phyloP scores from a whole-genome alignment of 1,140 invertebrate genomes.

The Drosophila pruinosa region DNA sequence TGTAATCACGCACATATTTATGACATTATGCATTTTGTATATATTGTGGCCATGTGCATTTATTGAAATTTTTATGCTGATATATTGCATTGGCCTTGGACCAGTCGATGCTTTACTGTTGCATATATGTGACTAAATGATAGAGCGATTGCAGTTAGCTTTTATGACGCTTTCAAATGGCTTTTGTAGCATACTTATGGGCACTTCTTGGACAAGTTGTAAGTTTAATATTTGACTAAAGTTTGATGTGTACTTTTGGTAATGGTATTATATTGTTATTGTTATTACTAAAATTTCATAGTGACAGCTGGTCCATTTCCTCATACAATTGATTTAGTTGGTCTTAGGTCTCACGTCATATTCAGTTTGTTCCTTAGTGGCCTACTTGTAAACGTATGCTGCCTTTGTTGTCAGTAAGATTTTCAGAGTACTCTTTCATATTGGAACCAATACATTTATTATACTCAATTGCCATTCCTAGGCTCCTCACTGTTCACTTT shows the following conservation, averaged over 20 bases:
- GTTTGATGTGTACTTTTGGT: background rate
- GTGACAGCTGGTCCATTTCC: too few species aligned
- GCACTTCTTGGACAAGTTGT: background rate
- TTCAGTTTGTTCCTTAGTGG: background rate
- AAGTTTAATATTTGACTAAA: background rate
- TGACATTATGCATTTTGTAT: slow-evolving; percentile 29
- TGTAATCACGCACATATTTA: slow-evolving; percentile 18
- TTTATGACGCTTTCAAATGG: background rate
- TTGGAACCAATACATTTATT: slow-evolving; percentile 22
- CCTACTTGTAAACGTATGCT: slow-evolving; percentile 2
- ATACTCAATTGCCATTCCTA: background rate
- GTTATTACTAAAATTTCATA: background rate
- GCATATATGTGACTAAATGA: slow-evolving; percentile 3
- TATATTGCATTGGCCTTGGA: background rate
- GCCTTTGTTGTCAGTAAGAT: slow-evolving; percentile 12
- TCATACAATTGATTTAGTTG: too few species aligned
- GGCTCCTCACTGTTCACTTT: slow-evolving; percentile 15
- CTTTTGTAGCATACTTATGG: slow-evolving; percentile 22
- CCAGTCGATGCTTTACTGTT: background rate
- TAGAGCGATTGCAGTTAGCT: background rate
- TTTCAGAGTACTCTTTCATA: background rate
- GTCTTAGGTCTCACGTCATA: too few species aligned
- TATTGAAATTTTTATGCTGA: background rate
- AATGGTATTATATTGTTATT: background rate
- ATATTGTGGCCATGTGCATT: slow-evolving; percentile 1